phyloP scores from a whole-genome alignment of 2,888 invertebrate species.

The Cabera pusaria region DNA sequence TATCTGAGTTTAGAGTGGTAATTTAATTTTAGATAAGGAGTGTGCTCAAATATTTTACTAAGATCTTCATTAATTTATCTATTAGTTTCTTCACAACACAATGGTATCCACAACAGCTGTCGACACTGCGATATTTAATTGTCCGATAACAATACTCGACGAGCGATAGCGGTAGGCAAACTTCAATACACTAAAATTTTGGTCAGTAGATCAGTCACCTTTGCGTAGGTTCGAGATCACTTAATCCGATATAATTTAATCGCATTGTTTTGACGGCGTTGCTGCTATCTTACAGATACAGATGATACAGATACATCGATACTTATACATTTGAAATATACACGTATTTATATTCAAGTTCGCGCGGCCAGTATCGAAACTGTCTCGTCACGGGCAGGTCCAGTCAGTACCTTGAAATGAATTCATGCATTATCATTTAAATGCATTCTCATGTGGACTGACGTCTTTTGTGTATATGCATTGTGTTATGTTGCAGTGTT shows the following conservation, averaged over 20 bases:
- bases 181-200: conserved; percentile 7
- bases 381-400: conserved; percentile 40
- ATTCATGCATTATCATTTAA: conserved; percentile 23
- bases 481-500: conserved; percentile 23
- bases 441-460: conserved; percentile 24
- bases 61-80: too few relatives aligned
- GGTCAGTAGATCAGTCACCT: conserved; percentile 21
- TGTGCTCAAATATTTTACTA: too few relatives aligned
- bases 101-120: too few relatives aligned
- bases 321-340: too few relatives aligned
- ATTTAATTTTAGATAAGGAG: too few relatives aligned
- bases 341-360: conserved; percentile 9
- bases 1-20: too few relatives aligned
- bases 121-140: too few relatives aligned
- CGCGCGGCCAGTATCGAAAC: conserved; percentile 38
- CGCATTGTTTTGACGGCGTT: conserved; percentile 28
- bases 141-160: conserved; percentile 14
- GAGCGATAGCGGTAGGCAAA: conserved; percentile 15
- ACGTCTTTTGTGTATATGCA: conserved; percentile 20
- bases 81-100: too few relatives aligned
- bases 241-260: conserved; percentile 23
- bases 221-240: conserved; percentile 14
- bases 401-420: conserved; percentile 23
- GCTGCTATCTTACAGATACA: conserved; percentile 37
- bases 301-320: conserved; percentile 7